Base-by-base conservation (phyloP, 2,888 invertebrate genomes). In the Drosophila mimetica region DNA sequence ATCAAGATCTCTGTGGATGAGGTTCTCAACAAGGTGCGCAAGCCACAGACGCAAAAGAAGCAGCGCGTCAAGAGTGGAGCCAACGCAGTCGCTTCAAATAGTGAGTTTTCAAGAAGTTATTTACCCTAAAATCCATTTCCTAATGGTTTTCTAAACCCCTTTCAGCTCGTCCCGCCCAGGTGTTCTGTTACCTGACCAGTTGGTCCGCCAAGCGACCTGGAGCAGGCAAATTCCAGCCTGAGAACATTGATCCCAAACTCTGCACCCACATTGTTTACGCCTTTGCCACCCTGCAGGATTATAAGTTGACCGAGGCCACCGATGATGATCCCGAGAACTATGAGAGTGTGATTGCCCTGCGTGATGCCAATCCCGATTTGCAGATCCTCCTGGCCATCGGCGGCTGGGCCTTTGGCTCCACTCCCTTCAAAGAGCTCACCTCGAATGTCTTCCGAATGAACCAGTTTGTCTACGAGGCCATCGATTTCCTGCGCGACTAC, bases 221-320 rank as follows among this genome's bases (percentile, higher is more conserved):
- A 57, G 93, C 95, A 4, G 98, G 97, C 11, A 96, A 96, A 89
- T 99, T 97, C 92, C 94, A 94, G 69, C 98, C 98, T 0, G 97
- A 97, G 80, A 95, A 97, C 90, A 95, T 99, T 39, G 96, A 98
- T 89, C 94, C 98, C 0, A 94, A 93, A 13, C 94, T 98, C 0
- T 99, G 99, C 91, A 98, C 98, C 0, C 98, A 99, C 91, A 93
- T 99, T 36, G 96, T 99, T 65, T 99, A 97, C 90, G 97, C 99
- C 2, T 99, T 99, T 90, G 98, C 97, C 0, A 96, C 97, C 0
- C 93, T 98, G 28, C 96, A 96, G 89, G 96, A 97, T 75, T 95
- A 97, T 91, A 95, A 96, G 87, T 93, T 98, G 1, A 93, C 96
- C 2, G 96, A 97, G 90, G 95, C 94, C 4, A 95, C 94, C 61